These are phyloP conservation scores for Podarcis raffonei DNA, from an alignment of 2,113 vertebrate species.

Conservation along the genomic window DNA sequence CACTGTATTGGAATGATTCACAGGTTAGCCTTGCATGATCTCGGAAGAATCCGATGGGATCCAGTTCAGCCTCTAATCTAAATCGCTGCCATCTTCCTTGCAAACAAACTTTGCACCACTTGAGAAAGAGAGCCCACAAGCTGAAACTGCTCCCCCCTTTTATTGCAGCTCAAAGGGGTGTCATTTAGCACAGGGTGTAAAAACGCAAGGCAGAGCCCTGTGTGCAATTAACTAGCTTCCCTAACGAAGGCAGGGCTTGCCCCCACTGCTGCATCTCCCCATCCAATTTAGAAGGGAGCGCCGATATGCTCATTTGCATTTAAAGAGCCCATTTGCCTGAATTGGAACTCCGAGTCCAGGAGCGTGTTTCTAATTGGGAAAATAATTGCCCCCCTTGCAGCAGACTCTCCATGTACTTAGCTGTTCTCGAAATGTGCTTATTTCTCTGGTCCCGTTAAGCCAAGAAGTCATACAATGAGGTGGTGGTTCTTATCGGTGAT, in stretches of 20 bases:
- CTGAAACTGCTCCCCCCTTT: not conserved
- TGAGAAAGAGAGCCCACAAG: not conserved
- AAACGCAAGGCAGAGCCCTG: not conserved
- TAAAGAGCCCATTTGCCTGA: conserved; percentile 30
- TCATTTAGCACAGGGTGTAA: not conserved
- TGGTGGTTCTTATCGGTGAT: not conserved
- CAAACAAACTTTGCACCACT: not conserved
- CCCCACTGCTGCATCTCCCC: rapidly evolving
- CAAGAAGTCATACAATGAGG: not conserved
- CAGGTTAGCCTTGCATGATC: not conserved
- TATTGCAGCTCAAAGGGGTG: not conserved
- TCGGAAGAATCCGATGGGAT: not conserved
- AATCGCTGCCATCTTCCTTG: not conserved
- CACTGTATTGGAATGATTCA: not conserved
- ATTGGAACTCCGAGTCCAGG: conserved; percentile 6
- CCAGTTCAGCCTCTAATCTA: not conserved
- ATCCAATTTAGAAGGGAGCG: not conserved
- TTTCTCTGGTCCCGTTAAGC: conserved; percentile 39
- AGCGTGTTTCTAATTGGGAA: conserved; percentile 41
- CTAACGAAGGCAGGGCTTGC: not conserved
- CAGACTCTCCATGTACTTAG: conserved; percentile 16
- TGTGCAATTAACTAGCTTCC: not conserved
- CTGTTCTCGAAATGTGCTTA: conserved; percentile 30
- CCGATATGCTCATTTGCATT: not conserved
- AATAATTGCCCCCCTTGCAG: conserved; percentile 19